These are phyloP conservation scores for Cryptotermes secundus DNA, from an alignment of 1,140 invertebrate species.

Conservation along the genomic window DNA sequence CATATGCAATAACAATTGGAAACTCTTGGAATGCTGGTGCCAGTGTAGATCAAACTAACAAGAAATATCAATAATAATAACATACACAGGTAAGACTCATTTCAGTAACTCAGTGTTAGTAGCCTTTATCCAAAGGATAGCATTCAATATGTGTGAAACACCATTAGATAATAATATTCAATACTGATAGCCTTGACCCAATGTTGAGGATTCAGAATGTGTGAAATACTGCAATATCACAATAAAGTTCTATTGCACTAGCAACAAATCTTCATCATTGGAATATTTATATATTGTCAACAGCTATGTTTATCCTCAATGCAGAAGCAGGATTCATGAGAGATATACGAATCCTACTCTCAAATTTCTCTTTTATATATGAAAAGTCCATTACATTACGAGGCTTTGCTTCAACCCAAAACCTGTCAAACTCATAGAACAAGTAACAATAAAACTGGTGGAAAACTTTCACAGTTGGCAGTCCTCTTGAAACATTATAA, in stretches of 20 bases:
- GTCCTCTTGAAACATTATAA: slow-evolving; percentile 76
- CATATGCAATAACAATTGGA: no score
- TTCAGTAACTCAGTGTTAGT: no score
- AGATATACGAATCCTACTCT: slow-evolving; percentile 64
- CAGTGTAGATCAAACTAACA: no score
- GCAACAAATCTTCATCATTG: background rate
- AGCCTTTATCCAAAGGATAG: no score
- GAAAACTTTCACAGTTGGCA: slow-evolving; percentile 77
- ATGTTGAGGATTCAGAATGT: no score
- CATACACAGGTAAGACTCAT: no score
- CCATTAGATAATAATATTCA: no score
- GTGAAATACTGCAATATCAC: no score
- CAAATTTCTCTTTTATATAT: slow-evolving; percentile 80
- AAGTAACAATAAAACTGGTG: slow-evolving; percentile 93
- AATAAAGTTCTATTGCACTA: background rate
- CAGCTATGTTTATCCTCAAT: slow-evolving; percentile 71
- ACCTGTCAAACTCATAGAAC: slow-evolving; percentile 90
- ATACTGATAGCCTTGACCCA: no score
- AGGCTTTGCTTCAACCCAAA: slow-evolving; percentile 90
- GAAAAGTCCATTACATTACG: slow-evolving; percentile 95
- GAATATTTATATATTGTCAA: slow-evolving; percentile 52
- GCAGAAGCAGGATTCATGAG: slow-evolving; percentile 63
- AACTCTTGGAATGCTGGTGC: no score
- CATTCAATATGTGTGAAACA: no score
- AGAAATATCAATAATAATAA: no score